Conservation (phyloP, 2,113 vertebrate genomes). For the Callipepla squamata region DNA sequence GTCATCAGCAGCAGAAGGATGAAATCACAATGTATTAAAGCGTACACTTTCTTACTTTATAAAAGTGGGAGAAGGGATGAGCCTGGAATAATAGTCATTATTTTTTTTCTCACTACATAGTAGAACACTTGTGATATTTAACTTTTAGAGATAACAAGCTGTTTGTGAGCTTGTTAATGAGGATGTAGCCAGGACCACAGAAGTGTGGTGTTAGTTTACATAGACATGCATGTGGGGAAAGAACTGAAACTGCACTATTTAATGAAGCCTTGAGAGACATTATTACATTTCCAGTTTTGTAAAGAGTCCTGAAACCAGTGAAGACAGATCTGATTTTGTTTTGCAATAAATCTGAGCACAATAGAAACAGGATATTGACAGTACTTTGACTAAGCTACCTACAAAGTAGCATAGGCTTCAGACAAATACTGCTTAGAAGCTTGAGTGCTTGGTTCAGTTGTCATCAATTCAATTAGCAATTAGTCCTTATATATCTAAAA, state of each 20-base stretch:
- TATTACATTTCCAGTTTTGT: background rate
- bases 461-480: background rate
- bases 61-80: background rate
- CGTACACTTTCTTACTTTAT: background rate
- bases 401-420: background rate
- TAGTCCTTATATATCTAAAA: background rate
- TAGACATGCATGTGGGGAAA: accelerated
- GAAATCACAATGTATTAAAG: background rate
- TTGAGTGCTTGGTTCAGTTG: background rate
- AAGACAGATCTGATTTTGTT: background rate
- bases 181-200: too few relatives aligned
- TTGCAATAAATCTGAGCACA: background rate
- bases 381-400: background rate
- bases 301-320: background rate
- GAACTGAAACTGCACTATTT: background rate
- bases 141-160: background rate
- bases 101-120: background rate
- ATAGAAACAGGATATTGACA: background rate
- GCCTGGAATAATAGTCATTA: background rate
- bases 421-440: background rate
- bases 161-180: background rate
- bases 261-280: background rate
- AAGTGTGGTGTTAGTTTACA: background rate
- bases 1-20: background rate
- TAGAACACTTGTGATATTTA: background rate